phyloP scores from a whole-genome alignment of 2,113 vertebrate species.

The Pterophyllum scalare region DNA sequence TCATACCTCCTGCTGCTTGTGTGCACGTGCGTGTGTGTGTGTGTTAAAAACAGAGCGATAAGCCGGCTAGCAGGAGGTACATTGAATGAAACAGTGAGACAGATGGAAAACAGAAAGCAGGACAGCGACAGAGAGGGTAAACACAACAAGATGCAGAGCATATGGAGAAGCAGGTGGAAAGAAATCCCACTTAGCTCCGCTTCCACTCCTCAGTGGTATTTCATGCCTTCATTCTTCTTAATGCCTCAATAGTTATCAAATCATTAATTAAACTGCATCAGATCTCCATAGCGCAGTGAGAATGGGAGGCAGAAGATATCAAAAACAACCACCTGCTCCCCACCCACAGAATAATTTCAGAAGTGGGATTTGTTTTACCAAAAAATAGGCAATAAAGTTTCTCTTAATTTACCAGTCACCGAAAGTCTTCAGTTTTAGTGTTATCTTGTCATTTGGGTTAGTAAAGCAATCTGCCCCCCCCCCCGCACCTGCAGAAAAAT shows the following conservation, averaged over 20 bases:
- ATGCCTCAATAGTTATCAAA: conserved; percentile 27
- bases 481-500: no score
- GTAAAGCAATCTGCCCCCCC: background rate
- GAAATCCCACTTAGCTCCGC: background rate
- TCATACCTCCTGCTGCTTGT: background rate
- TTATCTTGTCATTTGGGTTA: background rate
- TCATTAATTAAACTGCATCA: conserved; percentile 38
- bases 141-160: conserved; percentile 3
- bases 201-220: background rate
- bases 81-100: conserved; percentile 1
- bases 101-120: conserved; percentile 34
- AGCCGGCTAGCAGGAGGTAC: background rate
- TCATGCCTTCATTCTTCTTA: conserved; percentile 4
- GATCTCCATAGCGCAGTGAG: conserved; percentile 1
- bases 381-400: rapidly evolving
- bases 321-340: conserved; percentile 25
- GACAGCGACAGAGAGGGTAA: conserved; percentile 7
- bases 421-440: background rate
- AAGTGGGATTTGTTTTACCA: rapidly evolving
- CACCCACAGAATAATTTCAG: background rate
- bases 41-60: background rate
- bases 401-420: rapidly evolving
- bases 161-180: conserved; percentile 34
- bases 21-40: background rate
- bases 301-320: background rate